Conservation (phyloP, 1,140 invertebrate genomes). For the Coptotermes formosanus region DNA sequence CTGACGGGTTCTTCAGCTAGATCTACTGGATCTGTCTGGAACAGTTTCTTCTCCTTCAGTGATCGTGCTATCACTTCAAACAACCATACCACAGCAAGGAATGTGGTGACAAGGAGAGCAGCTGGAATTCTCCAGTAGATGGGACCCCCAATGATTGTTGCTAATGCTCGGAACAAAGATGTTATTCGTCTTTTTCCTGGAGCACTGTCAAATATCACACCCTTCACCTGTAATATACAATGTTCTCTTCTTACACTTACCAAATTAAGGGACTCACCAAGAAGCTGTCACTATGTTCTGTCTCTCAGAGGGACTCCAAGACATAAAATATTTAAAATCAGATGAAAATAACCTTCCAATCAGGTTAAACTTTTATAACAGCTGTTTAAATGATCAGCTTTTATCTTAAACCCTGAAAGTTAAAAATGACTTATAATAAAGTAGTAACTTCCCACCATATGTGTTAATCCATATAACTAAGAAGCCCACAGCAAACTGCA, state of each 20-base stretch:
- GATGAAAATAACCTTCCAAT: no score
- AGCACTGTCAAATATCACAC: slow-evolving; percentile 74
- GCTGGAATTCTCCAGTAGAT: slow-evolving; percentile 54
- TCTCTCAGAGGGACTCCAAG: no score
- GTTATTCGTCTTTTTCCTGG: slow-evolving; percentile 62
- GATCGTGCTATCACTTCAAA: slow-evolving; percentile 51
- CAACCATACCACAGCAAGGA: slow-evolving; percentile 59
- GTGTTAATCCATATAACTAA: no score
- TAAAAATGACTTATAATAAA: no score
- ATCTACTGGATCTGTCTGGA: slow-evolving; percentile 43
- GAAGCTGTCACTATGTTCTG: no score
- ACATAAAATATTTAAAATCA: no score
- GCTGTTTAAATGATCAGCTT: no score
- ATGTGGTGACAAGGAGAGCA: slow-evolving; percentile 56
- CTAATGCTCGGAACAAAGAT: slow-evolving; percentile 58
- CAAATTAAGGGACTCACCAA: neutral
- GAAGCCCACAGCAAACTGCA: no score
- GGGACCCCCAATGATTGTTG: slow-evolving; percentile 58
- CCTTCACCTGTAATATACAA: slow-evolving; percentile 55
- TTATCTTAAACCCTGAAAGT: no score
- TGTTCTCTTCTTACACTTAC: neutral
- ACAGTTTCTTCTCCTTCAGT: slow-evolving; percentile 39
- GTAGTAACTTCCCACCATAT: no score
- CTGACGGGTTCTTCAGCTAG: slow-evolving; percentile 50
- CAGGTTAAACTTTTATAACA: no score